These are phyloP conservation scores for Ailurus styani DNA, from an alignment of 2,113 vertebrate genomes.

Conservation along the genomic window DNA sequence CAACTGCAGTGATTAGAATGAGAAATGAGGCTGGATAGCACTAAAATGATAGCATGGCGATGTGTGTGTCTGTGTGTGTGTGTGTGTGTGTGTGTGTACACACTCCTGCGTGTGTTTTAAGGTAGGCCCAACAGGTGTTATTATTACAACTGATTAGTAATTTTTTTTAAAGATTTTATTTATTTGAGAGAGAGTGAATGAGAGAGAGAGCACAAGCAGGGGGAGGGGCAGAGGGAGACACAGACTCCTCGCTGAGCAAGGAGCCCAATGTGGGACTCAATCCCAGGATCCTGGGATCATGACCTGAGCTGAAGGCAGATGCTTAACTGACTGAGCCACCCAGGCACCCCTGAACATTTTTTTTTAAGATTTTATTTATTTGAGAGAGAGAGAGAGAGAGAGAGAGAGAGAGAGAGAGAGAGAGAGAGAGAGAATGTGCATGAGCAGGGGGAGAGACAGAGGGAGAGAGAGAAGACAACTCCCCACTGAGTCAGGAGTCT, in stretches of 20 bases:
- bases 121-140: background rate
- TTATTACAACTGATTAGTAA: background rate
- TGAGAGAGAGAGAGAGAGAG: background rate
- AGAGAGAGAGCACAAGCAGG: no score
- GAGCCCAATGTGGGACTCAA: no score
- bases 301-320: no score
- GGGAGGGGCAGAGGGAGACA: no score
- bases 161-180: background rate
- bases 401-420: background rate
- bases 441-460: background rate
- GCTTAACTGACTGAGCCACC: no score
- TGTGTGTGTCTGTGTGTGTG: background rate
- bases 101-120: background rate
- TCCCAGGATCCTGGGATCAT: no score
- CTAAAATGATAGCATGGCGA: background rate
- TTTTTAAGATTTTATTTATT: background rate
- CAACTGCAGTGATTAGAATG: background rate
- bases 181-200: background rate
- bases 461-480: background rate
- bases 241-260: no score
- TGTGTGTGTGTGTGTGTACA: fast-evolving
- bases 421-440: background rate
- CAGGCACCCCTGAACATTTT: no score
- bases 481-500: background rate
- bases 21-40: background rate